Evolutionary conservation across 2,888 invertebrate genomes (phyloP), one percentile per base, ranked within the genome.

Genomic region (Latheticus oryzae): DNA sequence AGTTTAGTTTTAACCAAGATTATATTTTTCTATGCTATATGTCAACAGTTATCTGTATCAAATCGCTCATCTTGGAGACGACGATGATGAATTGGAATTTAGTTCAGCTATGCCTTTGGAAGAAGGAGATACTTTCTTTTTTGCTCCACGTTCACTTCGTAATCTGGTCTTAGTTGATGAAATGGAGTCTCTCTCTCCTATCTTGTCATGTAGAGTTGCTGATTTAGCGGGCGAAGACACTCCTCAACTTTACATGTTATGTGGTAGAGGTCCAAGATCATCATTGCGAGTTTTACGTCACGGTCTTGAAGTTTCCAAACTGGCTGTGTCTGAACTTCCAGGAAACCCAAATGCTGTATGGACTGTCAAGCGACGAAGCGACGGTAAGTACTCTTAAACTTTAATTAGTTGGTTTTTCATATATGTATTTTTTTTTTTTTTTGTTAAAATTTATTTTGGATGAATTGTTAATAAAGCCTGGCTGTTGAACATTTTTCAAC

Each of bases 291-390:
- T 98, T 0, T 80, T 99, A 5, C 85, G 99, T 13, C 99, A 99
- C 79, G 99, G 99, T 68, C 83, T 99, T 42, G 99, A 98, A 83
- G 97, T 99, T 1, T 94, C 97, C 0, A 99, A 99, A 81, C 99
- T 99, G 99, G 99, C 99, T 56, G 97, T 99, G 1, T 97, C 97
- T 13, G 99, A 99, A 79, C 82, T 99, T 66, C 99, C 99, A n/a
- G 98, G 98, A 74, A 98, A 96, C 75, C 99, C 99, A 1, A 99
- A 97, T 82, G 98, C 98, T 70, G 99, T 99, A 1, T 99, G 99
- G 99, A 99, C 99, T 17, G 99, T 99, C 11, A 94, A 96, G 76
- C 87, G 92, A 72, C 88, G 95, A 77, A 88, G 93, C 76, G 98
- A 99, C 83, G 99, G 97, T 97, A 81, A 90, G 90, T 84, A 17